Percentiles rank a stretch among this genome's conserved stretches.
Evolutionary conservation across 2,113 vertebrate species (phyloP).

Genomic region (Chitala chitala): DNA sequence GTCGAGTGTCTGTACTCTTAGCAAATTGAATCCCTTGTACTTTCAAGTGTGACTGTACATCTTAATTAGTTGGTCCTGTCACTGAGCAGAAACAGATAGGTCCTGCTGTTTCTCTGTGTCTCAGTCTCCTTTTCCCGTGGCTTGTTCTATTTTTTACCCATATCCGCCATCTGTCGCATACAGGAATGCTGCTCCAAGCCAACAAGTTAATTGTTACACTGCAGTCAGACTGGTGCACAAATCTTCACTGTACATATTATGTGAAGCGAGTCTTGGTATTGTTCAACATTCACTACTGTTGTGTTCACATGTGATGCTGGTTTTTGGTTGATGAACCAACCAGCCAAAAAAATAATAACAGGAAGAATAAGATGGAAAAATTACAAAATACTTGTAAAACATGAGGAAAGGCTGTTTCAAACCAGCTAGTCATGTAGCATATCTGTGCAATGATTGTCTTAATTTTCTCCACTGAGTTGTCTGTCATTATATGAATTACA

Average conservation of each 20-base stretch:
- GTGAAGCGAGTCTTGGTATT: not conserved
- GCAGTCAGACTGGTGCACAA: not conserved
- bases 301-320: too few relatives aligned
- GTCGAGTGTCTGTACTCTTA: not conserved
- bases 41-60: not conserved
- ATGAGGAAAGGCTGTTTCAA: too few relatives aligned
- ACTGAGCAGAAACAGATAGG: not conserved
- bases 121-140: not conserved
- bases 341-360: too few relatives aligned
- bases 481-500: too few relatives aligned
- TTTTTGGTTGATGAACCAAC: too few relatives aligned
- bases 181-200: not conserved
- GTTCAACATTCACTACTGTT: too few relatives aligned
- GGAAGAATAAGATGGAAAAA: too few relatives aligned
- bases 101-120: constrained; percentile 2
- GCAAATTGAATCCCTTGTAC: not conserved
- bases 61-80: constrained; percentile 5
- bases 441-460: too few relatives aligned
- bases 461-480: too few relatives aligned
- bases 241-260: not conserved
- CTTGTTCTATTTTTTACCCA: not conserved
- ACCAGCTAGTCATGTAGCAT: too few relatives aligned
- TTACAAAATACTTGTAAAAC: too few relatives aligned
- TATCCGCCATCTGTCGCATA: not conserved
- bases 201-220: not conserved